Evolutionary conservation across 2,888 invertebrate genomes (phyloP), one percentile per base, ranked within the genome.

Genomic region (Sturmia bella): DNA sequence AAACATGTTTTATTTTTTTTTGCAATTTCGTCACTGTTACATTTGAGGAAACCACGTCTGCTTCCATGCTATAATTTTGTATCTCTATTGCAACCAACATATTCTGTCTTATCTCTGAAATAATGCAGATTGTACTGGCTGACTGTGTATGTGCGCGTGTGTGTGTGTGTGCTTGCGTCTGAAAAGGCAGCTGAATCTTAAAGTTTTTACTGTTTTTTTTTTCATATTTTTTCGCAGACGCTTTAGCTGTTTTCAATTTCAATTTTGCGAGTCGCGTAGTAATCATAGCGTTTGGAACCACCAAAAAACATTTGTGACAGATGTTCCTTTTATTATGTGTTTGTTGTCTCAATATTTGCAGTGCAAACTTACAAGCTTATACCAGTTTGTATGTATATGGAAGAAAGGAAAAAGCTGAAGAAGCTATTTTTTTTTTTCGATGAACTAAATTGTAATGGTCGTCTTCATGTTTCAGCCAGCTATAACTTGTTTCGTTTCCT

Each of bases 131-230:
- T 50, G n/a, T 57, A 19, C 57, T 45, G 17, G 32, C 15, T 15
- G 24, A 15, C 27, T 63, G 12, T 32, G 17, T 68, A 24, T 54
- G n/a, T n/a, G n/a, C n/a, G n/a, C n/a, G 39, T 15, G 17, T 41
- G 11, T 39, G 48, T 39, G 2, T 9, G 11, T 54, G 3, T 56
- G 45, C 43, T 63, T 50, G 57, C 32, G 48, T 37, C 37, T 12
- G 41, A 27, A 57, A 70, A 69, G 24, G 75, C 80, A 80, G 80
- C 75, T 80, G 75, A 66, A 80, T 59, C 52, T 75, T 75, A 61
- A 24, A 32, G 9, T 7, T 32, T 7, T 32, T 32, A 6, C 1
- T 37, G 11, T 43, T 52, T 56, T 54, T 54, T 64, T 39, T 45
- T 54, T 43, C 6, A 32, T 21, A 19, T 4, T 21, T 54, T 32